phyloP scores from a whole-genome alignment of 2,113 vertebrate genomes.

The Smithornis capensis region DNA sequence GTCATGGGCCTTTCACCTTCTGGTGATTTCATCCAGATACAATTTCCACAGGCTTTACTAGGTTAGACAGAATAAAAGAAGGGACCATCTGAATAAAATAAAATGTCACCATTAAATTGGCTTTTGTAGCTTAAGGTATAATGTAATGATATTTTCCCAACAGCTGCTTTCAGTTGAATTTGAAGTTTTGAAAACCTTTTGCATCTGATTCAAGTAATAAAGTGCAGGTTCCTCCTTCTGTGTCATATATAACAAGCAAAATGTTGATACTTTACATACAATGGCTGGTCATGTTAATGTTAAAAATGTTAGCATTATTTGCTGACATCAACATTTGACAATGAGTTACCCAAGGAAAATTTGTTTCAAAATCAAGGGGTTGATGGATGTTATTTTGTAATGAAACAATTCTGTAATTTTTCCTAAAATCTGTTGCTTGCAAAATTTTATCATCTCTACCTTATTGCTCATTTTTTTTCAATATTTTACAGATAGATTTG shows the following conservation, averaged over 20 bases:
- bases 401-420: neutral
- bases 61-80: conserved; percentile 74
- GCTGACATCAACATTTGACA: conserved; percentile 18
- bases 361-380: neutral
- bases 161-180: conserved; percentile 80
- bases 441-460: neutral
- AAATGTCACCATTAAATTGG: conserved; percentile 80
- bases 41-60: conserved; percentile 72
- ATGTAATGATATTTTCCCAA: conserved; percentile 75
- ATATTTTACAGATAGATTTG: neutral
- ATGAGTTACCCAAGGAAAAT: neutral
- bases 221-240: conserved; percentile 75
- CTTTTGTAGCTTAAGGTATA: conserved; percentile 77
- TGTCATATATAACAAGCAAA: conserved; percentile 65
- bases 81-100: conserved; percentile 80
- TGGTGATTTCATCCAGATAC: conserved; percentile 79
- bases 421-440: neutral
- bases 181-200: conserved; percentile 71
- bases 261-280: conserved; percentile 21
- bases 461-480: neutral
- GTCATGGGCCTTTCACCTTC: conserved; percentile 76
- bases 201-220: conserved; percentile 76
- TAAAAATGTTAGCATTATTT: conserved; percentile 42
- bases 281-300: neutral
- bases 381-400: neutral